Evolutionary conservation across 2,888 invertebrate species (phyloP).

Genomic region (Eupeodes latifasciatus): DNA sequence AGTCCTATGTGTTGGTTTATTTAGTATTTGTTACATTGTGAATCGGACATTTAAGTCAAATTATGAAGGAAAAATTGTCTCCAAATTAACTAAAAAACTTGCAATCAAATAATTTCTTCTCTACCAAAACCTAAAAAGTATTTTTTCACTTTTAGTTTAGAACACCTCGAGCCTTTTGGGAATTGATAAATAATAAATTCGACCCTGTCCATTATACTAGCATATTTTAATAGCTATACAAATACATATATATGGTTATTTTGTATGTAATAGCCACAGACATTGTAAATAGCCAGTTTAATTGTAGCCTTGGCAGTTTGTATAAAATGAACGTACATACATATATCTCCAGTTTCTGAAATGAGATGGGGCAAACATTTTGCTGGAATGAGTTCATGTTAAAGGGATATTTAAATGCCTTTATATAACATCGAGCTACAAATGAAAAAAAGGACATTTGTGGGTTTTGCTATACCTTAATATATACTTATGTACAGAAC

Average conservation of each 20-base stretch:
- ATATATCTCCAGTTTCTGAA: slow-evolving; percentile 4
- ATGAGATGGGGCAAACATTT: slow-evolving; percentile 7
- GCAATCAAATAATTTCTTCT: too few species aligned
- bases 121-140: too few species aligned
- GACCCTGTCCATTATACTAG: neutral
- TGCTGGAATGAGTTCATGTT: slow-evolving; percentile 20
- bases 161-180: too few species aligned
- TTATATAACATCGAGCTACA: slow-evolving; percentile 42
- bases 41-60: too few species aligned
- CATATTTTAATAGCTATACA: too few species aligned
- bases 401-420: slow-evolving; percentile 43
- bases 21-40: too few species aligned
- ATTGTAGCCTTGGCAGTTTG: slow-evolving; percentile 54
- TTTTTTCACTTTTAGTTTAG: too few species aligned
- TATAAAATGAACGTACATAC: neutral
- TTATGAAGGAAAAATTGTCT: too few species aligned
- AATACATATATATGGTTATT: neutral
- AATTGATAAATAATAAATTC: neutral
- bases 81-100: too few species aligned
- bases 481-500: neutral
- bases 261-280: slow-evolving; percentile 14
- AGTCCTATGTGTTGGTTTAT: too few species aligned
- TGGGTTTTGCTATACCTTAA: neutral
- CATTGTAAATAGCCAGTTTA: slow-evolving; percentile 46
- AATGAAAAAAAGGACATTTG: slow-evolving; percentile 32